Evolutionary conservation across 2,113 vertebrate species (phyloP).

Genomic region (Callipepla squamata): DNA sequence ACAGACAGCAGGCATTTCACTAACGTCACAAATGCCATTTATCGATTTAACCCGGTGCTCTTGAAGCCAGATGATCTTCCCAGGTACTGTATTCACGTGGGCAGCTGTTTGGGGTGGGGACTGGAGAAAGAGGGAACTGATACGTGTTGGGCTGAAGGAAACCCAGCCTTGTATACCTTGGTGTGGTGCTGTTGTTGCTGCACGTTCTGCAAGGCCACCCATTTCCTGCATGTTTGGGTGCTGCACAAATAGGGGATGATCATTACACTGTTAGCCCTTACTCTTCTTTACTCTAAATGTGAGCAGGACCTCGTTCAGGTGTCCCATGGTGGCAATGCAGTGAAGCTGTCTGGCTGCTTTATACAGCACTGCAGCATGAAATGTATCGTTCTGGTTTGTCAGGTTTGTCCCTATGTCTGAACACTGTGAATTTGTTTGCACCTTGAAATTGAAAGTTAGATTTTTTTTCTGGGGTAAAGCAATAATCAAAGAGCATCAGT

Average conservation of each 20-base stretch:
- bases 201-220: neutral
- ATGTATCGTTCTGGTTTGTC: neutral
- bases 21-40: conserved; percentile 83
- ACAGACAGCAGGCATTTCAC: conserved; percentile 92
- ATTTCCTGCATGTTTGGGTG: conserved; percentile 34
- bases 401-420: neutral
- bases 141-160: neutral
- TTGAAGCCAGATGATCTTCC: conserved; percentile 75
- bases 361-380: neutral
- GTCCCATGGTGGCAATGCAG: neutral
- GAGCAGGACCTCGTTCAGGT: neutral
- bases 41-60: conserved; percentile 85
- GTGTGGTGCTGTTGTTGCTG: neutral
- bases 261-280: neutral
- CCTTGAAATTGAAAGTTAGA: neutral
- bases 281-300: neutral
- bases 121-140: neutral
- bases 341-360: neutral
- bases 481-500: neutral
- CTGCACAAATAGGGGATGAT: neutral
- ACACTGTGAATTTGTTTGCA: neutral
- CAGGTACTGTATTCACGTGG: conserved; percentile 73
- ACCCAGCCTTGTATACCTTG: conserved; percentile 5
- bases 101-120: neutral
- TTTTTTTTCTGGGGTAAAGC: neutral